phyloP scores from a whole-genome alignment of 2,888 invertebrate genomes.

The Lithophane ornitopus region DNA sequence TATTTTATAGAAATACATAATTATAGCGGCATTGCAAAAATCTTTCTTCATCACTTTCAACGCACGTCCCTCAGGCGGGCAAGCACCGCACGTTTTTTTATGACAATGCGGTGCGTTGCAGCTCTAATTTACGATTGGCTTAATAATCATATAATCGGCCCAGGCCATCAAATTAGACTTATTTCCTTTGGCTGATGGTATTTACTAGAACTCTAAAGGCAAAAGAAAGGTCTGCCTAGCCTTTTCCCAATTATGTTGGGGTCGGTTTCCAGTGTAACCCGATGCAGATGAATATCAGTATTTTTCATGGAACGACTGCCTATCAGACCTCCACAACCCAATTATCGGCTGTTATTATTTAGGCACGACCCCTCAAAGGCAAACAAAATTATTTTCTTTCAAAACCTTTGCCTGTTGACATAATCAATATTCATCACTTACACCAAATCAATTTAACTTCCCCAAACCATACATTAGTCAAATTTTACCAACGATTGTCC shows the following conservation, averaged over 20 bases:
- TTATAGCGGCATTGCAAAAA: not conserved
- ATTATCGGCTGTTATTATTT: not conserved
- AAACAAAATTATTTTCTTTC: not conserved
- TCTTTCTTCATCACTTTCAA: not conserved
- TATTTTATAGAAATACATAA: no score
- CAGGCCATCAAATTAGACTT: not conserved
- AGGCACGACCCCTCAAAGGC: not conserved
- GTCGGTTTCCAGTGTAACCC: not conserved
- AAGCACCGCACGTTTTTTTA: not conserved
- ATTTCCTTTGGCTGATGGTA: not conserved
- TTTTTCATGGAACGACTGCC: not conserved
- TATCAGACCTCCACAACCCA: not conserved
- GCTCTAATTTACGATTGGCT: not conserved
- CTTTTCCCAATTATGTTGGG: not conserved
- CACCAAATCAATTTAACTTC: conserved; percentile 48
- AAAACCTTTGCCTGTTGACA: not conserved
- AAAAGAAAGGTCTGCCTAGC: not conserved
- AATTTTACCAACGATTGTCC: conserved; percentile 73
- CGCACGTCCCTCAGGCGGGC: not conserved
- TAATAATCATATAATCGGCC: not conserved
- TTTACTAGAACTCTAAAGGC: not conserved
- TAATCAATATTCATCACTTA: conserved; percentile 50
- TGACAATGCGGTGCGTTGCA: not conserved
- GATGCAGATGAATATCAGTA: not conserved
- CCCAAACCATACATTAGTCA: conserved; percentile 42